phyloP scores from a whole-genome alignment of 2,888 invertebrate genomes.

The Drosophila fulvimacula region DNA sequence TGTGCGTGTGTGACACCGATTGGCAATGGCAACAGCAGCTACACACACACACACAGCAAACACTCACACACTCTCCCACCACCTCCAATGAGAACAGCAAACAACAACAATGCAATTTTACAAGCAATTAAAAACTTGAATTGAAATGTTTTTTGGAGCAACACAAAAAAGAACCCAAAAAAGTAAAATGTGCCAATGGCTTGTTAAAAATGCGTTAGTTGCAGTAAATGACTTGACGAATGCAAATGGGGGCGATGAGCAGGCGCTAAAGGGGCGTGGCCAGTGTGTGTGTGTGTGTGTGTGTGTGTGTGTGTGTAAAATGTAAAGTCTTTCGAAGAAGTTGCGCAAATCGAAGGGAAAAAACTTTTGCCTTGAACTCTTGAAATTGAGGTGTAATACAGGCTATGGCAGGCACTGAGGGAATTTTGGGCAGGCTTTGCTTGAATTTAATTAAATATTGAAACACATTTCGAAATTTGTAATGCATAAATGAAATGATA shows the following conservation, averaged over 20 bases:
- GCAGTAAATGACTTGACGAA: conserved; percentile 27
- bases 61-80: neutral
- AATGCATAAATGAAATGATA: neutral
- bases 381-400: neutral
- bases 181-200: conserved; percentile 36
- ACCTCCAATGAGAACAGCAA: conserved; percentile 6
- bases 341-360: conserved; percentile 4
- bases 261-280: neutral
- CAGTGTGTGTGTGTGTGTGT: neutral
- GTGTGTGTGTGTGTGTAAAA: neutral
- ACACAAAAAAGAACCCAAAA: conserved; percentile 15
- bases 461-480: neutral
- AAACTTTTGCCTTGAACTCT: neutral
- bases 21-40: conserved; percentile 8
- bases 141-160: conserved; percentile 66
- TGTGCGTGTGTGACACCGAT: conserved; percentile 7
- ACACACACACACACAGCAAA: neutral
- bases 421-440: neutral
- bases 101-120: conserved; percentile 53
- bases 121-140: conserved; percentile 77
- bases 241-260: neutral
- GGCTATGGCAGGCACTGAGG: neutral
- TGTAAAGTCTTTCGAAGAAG: conserved; percentile 2
- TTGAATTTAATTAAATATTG: neutral
- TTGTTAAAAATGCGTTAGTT: conserved; percentile 55